Conservation (phyloP, 2,888 invertebrate genomes). For the Drosophila falleni region DNA sequence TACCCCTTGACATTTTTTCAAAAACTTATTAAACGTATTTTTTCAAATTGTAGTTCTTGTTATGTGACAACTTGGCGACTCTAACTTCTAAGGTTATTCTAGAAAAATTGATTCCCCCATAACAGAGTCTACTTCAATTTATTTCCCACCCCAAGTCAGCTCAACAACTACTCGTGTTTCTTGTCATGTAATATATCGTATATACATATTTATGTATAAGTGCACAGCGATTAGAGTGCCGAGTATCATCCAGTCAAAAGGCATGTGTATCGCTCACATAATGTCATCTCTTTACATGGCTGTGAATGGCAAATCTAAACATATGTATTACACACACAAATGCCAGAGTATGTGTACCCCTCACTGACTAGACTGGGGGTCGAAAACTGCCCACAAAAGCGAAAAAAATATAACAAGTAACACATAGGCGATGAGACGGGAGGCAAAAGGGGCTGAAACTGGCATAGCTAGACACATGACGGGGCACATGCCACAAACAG, state of each 20-base stretch:
- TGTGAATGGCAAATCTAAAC: constrained; percentile 78
- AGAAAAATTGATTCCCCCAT: neutral
- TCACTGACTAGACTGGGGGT: constrained; percentile 29
- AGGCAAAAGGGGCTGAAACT: neutral
- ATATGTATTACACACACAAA: constrained; percentile 69
- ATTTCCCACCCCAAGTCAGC: neutral
- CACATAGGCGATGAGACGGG: constrained; percentile 19
- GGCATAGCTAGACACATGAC: constrained; percentile 59
- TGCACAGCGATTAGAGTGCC: constrained; percentile 21
- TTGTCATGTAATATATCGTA: constrained; percentile 6
- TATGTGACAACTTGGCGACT: too few relatives aligned
- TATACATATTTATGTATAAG: neutral
- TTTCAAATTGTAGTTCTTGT: too few relatives aligned
- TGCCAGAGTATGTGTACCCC: constrained; percentile 49
- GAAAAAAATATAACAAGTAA: constrained; percentile 39
- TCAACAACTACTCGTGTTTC: neutral
- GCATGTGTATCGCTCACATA: constrained; percentile 57
- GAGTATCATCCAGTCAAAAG: constrained; percentile 23
- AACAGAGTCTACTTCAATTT: neutral
- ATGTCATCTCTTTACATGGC: constrained; percentile 66
- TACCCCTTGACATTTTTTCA: too few relatives aligned
- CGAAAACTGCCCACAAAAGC: constrained; percentile 15
- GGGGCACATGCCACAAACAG: constrained; percentile 42
- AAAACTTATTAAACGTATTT: too few relatives aligned
- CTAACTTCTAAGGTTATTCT: neutral